Evolutionary conservation across 2,888 invertebrate genomes (phyloP).

Genomic region (Tortricodes alternella): DNA sequence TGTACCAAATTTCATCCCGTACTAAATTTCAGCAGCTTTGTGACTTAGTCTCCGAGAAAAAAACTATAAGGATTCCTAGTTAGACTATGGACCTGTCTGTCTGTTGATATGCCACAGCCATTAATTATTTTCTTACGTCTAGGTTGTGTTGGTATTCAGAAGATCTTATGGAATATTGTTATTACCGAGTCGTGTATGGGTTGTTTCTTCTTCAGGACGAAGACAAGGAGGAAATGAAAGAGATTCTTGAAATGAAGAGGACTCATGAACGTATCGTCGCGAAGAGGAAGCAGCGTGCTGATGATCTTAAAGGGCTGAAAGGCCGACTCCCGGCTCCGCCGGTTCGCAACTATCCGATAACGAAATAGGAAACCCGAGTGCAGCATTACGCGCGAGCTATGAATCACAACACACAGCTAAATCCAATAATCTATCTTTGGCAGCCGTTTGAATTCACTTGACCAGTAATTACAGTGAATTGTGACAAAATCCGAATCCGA

Average conservation of each 20-base stretch:
- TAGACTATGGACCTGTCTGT: too few species aligned
- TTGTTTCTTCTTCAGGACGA: constrained; percentile 87
- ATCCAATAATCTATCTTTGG: neutral
- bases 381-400: too few species aligned
- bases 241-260: constrained; percentile 94
- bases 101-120: too few species aligned
- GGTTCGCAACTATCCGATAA: constrained; percentile 60
- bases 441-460: neutral
- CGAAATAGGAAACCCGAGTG: constrained; percentile 51
- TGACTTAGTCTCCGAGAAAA: too few species aligned
- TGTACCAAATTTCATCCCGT: too few species aligned
- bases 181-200: too few species aligned
- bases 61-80: too few species aligned
- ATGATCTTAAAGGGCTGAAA: constrained; percentile 51
- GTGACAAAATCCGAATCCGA: neutral
- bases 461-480: neutral
- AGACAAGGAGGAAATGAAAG: constrained; percentile 97
- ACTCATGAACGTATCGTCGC: constrained; percentile 91
- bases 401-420: neutral
- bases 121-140: too few species aligned
- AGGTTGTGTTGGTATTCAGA: too few species aligned
- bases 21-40: too few species aligned
- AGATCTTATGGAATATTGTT: too few species aligned
- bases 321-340: constrained; percentile 46
- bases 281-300: constrained; percentile 81